A percentile compares a stretch with the other conserved stretches of the same genome.
Conservation (phyloP, 2,113 vertebrate genomes). For the Nannospalax galili region DNA sequence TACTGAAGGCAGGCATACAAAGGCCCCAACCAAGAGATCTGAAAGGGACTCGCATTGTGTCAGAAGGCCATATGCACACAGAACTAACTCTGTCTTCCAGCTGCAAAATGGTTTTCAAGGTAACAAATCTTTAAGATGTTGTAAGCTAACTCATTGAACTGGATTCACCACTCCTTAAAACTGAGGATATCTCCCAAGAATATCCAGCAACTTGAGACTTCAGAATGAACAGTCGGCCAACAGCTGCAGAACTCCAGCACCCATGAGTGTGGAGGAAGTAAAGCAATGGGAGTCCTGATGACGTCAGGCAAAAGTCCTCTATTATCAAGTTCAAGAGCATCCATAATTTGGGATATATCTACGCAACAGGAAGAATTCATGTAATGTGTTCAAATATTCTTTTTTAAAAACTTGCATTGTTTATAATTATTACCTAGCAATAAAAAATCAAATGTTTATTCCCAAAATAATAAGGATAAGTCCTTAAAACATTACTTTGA, state of each 20-base stretch:
- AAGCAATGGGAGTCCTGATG: neutral
- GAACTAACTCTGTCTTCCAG: neutral
- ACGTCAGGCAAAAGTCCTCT: no score
- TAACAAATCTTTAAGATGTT: neutral
- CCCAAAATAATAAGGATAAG: neutral
- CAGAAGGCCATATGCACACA: neutral
- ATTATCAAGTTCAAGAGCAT: neutral
- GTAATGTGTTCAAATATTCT: neutral
- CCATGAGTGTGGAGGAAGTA: neutral
- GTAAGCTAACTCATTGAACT: neutral
- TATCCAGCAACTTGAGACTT: neutral
- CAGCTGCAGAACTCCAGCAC: neutral
- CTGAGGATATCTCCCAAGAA: neutral
- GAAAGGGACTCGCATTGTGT: neutral
- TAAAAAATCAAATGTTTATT: slow-evolving; percentile 1
- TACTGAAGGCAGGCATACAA: neutral
- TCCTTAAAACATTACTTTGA: neutral
- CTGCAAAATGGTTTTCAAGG: neutral
- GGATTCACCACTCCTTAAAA: neutral
- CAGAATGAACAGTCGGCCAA: neutral
- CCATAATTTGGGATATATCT: neutral
- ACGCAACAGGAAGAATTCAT: neutral
- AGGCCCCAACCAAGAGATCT: neutral
- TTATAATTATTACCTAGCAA: neutral
- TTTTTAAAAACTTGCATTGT: neutral